A percentile compares a stretch with the other conserved stretches of the same genome.
These are phyloP conservation scores for Smithornis capensis DNA, from an alignment of 2,113 vertebrate species.

Conservation along the genomic window DNA sequence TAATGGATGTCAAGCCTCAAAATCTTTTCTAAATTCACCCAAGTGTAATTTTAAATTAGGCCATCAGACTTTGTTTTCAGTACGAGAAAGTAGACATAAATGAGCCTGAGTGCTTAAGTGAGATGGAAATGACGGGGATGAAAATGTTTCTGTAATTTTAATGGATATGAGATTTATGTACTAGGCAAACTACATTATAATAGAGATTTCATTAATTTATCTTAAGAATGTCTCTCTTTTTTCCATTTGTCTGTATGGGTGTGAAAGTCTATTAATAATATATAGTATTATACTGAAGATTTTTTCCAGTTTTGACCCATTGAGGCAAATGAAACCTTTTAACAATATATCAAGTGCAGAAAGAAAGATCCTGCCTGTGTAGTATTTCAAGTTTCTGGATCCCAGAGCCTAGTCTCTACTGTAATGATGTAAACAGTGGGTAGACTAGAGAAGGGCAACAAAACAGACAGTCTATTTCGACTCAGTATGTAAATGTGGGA, in stretches of 20 bases:
- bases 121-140: neutral
- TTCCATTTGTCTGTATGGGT: neutral
- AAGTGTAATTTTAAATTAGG: conserved; percentile 18
- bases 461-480: neutral
- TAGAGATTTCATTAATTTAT: conserved; percentile 33
- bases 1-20: neutral
- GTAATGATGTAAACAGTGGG: neutral
- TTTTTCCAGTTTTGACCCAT: neutral
- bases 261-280: conserved; percentile 29
- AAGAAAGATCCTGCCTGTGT: neutral
- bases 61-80: neutral
- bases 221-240: neutral
- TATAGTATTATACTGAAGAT: neutral
- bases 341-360: neutral
- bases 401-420: neutral
- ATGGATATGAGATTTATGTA: conserved; percentile 27
- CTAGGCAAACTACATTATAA: neutral
- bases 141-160: conserved; percentile 50
- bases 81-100: neutral
- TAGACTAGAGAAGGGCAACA: neutral
- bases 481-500: neutral
- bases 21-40: neutral
- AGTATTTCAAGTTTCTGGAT: neutral
- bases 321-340: neutral
- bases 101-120: conserved; percentile 7